These are phyloP conservation scores for Chrysogorgia sp. DNA, from an alignment of 92 coral and sea anemone genomes.

Conservation along the genomic window DNA sequence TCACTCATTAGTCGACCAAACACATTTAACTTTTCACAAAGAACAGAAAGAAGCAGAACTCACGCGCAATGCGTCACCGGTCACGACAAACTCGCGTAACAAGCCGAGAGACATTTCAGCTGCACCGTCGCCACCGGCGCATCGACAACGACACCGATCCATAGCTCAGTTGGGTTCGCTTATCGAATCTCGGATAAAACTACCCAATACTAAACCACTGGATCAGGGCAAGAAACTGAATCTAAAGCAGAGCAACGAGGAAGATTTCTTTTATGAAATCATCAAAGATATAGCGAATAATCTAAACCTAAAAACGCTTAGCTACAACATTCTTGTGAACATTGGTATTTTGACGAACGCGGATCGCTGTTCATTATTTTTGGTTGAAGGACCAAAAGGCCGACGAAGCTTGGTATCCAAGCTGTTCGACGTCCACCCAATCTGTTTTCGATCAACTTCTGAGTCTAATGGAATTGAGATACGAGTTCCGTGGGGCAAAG, in stretches of 20 bases:
- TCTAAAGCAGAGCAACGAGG: constrained; percentile 89
- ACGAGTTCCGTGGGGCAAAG: constrained; percentile 97
- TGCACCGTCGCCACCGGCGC: background rate
- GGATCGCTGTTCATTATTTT: constrained; percentile 97
- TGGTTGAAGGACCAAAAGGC: constrained; percentile 94
- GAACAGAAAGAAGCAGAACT: constrained; percentile 5
- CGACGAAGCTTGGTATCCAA: constrained; percentile 93
- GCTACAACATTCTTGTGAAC: constrained; percentile 97
- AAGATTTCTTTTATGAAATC: constrained; percentile 96
- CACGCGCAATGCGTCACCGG: background rate
- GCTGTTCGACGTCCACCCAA: constrained; percentile 95
- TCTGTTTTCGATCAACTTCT: constrained; percentile 72
- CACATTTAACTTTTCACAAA: constrained; percentile 11
- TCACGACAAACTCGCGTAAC: background rate
- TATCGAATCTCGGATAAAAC: constrained; percentile 95
- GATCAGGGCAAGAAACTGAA: constrained; percentile 91
- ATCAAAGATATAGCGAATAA: constrained; percentile 98
- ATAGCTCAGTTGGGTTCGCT: constrained; percentile 75
- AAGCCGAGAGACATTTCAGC: background rate
- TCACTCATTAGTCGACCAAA: constrained; percentile 10
- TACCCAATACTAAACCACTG: constrained; percentile 81
- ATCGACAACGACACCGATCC: constrained; percentile 28
- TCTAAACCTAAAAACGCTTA: constrained; percentile 87
- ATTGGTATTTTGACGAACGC: constrained; percentile 99
- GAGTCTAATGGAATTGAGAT: constrained; percentile 80